Percentiles rank a stretch among this genome's conserved stretches.
Evolutionary conservation across 2,797 vertebrate genomes (phyloP).

Genomic region (Synanceia verrucosa): DNA sequence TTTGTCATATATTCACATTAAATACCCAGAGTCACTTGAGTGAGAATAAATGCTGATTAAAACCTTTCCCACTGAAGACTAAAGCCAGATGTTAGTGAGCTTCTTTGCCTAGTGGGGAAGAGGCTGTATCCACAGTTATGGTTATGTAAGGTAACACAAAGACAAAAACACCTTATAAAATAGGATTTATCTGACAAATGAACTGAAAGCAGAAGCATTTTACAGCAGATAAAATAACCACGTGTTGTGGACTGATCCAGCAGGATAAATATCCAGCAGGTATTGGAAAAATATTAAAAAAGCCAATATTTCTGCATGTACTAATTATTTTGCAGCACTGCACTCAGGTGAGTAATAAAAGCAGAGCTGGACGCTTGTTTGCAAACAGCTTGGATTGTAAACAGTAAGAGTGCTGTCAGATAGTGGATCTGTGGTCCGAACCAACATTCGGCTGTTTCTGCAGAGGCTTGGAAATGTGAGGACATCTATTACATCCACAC

Average conservation of each 20-base stretch:
- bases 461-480: constrained; percentile 37
- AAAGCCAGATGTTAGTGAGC: not conserved
- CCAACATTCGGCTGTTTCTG: constrained; percentile 24
- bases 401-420: not conserved
- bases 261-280: not conserved
- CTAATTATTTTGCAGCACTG: not conserved
- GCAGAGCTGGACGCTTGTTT: constrained; percentile 10
- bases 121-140: not conserved
- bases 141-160: not conserved
- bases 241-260: not conserved
- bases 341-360: not conserved
- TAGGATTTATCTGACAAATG: not conserved
- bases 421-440: constrained; percentile 10
- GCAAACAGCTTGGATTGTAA: constrained; percentile 26
- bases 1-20: not conserved
- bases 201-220: not conserved
- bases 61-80: not conserved
- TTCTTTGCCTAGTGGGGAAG: not conserved
- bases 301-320: not conserved
- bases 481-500: constrained; percentile 8
- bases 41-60: not conserved
- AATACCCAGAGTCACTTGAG: not conserved
- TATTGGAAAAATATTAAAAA: not conserved
- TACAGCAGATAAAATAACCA: not conserved
- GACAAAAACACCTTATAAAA: not conserved